Percentiles rank a stretch among this genome's conserved stretches.
phyloP scores from a whole-genome alignment of 2,888 invertebrate genomes.

The Drosophila pegasa region DNA sequence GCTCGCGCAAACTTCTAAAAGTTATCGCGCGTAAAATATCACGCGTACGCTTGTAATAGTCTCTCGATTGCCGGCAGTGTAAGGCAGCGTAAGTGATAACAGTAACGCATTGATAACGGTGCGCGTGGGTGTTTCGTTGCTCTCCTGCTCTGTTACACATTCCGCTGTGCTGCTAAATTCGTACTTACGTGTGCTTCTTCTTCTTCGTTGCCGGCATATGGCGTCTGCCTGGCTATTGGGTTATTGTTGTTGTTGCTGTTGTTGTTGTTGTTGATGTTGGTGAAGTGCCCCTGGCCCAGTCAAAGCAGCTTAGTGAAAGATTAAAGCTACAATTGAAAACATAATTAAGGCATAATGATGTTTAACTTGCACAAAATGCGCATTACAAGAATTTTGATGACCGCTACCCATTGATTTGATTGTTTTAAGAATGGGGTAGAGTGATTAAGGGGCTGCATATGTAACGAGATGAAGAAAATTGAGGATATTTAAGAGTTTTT shows the following conservation, averaged over 20 bases:
- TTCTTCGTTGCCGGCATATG: slow-evolving; percentile 69
- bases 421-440: not conserved
- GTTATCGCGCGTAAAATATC: slow-evolving; percentile 57
- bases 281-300: slow-evolving; percentile 10
- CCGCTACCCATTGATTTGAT: slow-evolving; percentile 3
- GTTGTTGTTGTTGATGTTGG: slow-evolving; percentile 17
- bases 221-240: slow-evolving; percentile 41
- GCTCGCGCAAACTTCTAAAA: slow-evolving; percentile 8
- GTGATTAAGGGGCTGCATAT: too few species aligned
- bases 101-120: slow-evolving; percentile 49
- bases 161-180: slow-evolving; percentile 2
- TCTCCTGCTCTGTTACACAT: slow-evolving; percentile 7
- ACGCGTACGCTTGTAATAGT: slow-evolving; percentile 23
- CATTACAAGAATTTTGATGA: slow-evolving; percentile 28
- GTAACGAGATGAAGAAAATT: too few species aligned
- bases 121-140: slow-evolving; percentile 26
- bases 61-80: slow-evolving; percentile 43
- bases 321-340: slow-evolving; percentile 35
- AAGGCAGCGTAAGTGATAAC: slow-evolving; percentile 46
- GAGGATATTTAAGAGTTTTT: too few species aligned
- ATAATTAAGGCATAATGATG: slow-evolving; percentile 51
- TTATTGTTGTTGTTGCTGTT: slow-evolving; percentile 26
- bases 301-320: slow-evolving; percentile 8
- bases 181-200: slow-evolving; percentile 26
- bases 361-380: slow-evolving; percentile 43